These are phyloP conservation scores for Cliona cf. orientalis DNA, from an alignment of 37 sponge, comb jelly and placozoan genomes.

Conservation along the genomic window DNA sequence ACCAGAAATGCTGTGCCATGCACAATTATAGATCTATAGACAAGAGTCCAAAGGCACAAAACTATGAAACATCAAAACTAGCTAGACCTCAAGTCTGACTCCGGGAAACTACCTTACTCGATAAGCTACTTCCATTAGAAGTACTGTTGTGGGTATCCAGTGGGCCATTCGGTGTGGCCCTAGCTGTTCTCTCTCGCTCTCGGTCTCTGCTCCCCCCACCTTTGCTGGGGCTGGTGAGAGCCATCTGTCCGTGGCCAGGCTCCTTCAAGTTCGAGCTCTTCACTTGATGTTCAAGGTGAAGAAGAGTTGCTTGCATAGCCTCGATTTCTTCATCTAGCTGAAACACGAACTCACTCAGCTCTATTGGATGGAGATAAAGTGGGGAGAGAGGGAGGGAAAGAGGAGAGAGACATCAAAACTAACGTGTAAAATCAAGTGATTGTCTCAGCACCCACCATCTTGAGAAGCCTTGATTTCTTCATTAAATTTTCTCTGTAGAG, in stretches of 20 bases:
- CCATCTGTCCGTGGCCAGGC: background rate
- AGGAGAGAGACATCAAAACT: background rate
- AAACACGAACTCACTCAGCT: constrained; percentile 82
- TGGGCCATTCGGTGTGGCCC: background rate
- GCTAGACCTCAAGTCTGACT: too few relatives aligned
- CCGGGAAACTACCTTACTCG: too few relatives aligned
- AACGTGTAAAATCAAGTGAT: background rate
- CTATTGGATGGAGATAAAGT: constrained; percentile 24
- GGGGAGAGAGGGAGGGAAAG: background rate
- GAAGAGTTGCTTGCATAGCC: constrained; percentile 67
- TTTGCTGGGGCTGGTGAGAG: background rate
- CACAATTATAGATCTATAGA: too few relatives aligned
- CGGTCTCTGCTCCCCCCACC: background rate
- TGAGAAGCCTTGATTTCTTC: constrained; percentile 74
- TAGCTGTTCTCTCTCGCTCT: constrained; percentile 17
- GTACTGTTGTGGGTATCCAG: constrained; percentile 9
- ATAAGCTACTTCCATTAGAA: constrained; percentile 19
- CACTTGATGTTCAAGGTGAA: constrained; percentile 37
- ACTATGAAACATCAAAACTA: too few relatives aligned
- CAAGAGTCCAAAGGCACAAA: too few relatives aligned
- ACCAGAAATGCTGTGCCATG: too few relatives aligned
- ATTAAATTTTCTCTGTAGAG: constrained; percentile 87
- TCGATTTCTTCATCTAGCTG: constrained; percentile 92
- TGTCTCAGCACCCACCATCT: constrained; percentile 43
- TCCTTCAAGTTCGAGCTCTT: constrained; percentile 2